phyloP scores from a whole-genome alignment of 2,888 invertebrate genomes.

The Ophion costatus region DNA sequence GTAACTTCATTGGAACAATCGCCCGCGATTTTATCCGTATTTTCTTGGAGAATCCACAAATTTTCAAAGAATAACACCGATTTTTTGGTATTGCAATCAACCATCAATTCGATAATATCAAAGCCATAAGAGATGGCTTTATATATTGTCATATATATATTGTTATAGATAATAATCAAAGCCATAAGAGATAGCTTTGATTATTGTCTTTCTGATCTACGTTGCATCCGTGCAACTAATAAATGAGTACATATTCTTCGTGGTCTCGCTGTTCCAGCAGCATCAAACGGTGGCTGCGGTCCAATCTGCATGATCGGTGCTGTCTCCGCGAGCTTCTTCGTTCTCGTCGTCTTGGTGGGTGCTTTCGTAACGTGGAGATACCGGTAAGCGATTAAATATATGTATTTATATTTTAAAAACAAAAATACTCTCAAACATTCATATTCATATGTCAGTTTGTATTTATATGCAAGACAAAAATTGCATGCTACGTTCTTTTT shows the following conservation, averaged over 20 bases:
- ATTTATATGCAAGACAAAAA: no score
- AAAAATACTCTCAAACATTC: no score
- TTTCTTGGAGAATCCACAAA: no score
- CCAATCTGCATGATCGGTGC: constrained; percentile 84
- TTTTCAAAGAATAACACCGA: background rate
- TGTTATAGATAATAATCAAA: no score
- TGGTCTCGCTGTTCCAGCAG: constrained; percentile 68
- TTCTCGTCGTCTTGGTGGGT: constrained; percentile 77
- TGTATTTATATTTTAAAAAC: background rate
- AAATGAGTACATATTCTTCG: background rate
- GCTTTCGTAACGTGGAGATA: constrained; percentile 78
- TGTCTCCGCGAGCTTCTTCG: constrained; percentile 82
- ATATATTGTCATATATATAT: no score
- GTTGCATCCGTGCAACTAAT: background rate
- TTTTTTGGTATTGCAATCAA: background rate
- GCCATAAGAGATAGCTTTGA: no score
- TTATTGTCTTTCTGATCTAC: background rate
- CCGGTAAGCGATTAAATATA: constrained; percentile 71
- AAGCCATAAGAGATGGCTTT: no score
- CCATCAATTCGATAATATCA: no score
- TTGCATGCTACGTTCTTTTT: no score
- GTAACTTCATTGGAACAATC: no score
- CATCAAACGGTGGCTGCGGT: constrained; percentile 81
- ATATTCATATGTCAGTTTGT: no score
- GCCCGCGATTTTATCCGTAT: no score